These are phyloP conservation scores for Amorpha juglandis DNA, from an alignment of 2,888 invertebrate genomes.

Conservation along the genomic window DNA sequence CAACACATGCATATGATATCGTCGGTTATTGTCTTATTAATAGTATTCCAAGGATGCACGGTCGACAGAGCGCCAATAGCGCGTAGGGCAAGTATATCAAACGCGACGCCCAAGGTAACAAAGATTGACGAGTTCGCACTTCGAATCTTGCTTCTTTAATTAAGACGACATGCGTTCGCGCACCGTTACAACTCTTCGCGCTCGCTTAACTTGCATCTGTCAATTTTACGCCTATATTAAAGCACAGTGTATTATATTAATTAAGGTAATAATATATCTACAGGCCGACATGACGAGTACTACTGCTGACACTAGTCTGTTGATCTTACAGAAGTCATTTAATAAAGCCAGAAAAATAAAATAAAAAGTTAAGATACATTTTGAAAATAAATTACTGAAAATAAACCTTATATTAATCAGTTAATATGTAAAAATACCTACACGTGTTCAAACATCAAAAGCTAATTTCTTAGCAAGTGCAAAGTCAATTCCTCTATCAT, in stretches of 20 bases:
- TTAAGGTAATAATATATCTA: conserved; percentile 35
- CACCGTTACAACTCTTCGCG: conserved; percentile 67
- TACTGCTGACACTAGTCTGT: not conserved
- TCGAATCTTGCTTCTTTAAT: conserved; percentile 76
- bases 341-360: not conserved
- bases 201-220: conserved; percentile 63
- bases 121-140: conserved; percentile 83
- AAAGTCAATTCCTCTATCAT: conserved; percentile 24
- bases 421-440: conserved; percentile 1
- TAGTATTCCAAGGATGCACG: conserved; percentile 58
- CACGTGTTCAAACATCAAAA: conserved; percentile 20
- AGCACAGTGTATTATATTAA: conserved; percentile 44
- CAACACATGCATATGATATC: not conserved
- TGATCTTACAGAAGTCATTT: not conserved
- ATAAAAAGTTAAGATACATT: not conserved
- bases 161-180: conserved; percentile 79
- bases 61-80: conserved; percentile 63
- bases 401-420: not conserved
- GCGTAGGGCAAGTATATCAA: conserved; percentile 70
- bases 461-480: conserved; percentile 21
- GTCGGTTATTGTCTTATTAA: conserved; percentile 6
- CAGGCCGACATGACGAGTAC: not conserved
- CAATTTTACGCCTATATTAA: conserved; percentile 53
- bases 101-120: conserved; percentile 67
- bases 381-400: not conserved